Base-by-base conservation (phyloP, 2,888 invertebrate species). In the Fabriciana adippe region DNA sequence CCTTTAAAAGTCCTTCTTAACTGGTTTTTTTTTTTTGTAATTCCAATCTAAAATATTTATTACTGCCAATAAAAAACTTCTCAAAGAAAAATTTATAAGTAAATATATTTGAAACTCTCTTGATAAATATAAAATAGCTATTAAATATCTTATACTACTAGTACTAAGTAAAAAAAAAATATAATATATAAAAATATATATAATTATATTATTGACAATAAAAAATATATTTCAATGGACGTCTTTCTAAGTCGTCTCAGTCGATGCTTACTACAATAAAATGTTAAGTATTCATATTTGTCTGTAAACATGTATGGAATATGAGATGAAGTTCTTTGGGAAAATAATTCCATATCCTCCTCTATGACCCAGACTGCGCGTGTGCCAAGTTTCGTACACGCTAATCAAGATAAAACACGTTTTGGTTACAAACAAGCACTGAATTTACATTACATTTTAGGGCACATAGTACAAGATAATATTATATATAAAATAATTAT, bases 401-500 rank as follows among this genome's bases (percentile, higher is more conserved):
- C 51, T 66, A 48, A 66, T 66, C 59, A 59, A 66, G 59, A 66
- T 65, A 59, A 64, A 65, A 65, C 59, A 31, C 45, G 35, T 3
- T 41, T 31, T 31, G 47, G 47, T 31, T 60, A 48, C 59, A 60
- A 48, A 59, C 51, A 47, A 31, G 16, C 35, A 54, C 47, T 61
- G 35, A 31, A 50, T 51, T 64, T 54, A 54, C 48, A 54, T 59
- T 54, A 15, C 18, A 61, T 51, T 51, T 61, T 51, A 1, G 50
- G 50, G 31, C 15, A 61, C 3, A 26, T 31, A 31, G 26, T 14
- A 16, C 16, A 16, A 35, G 16, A 47, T 14, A 45, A 21, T 57
- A 15, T 47, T 11, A 18, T 47, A n/a, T 13, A 5, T 41, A 21
- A n/a, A 15, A 15, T 1, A 4, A 56, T 41, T 18, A 26, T 5